Percentiles rank a stretch among this genome's conserved stretches.
Conservation (phyloP, 2,113 vertebrate genomes). For the Apodemus speciosus region DNA sequence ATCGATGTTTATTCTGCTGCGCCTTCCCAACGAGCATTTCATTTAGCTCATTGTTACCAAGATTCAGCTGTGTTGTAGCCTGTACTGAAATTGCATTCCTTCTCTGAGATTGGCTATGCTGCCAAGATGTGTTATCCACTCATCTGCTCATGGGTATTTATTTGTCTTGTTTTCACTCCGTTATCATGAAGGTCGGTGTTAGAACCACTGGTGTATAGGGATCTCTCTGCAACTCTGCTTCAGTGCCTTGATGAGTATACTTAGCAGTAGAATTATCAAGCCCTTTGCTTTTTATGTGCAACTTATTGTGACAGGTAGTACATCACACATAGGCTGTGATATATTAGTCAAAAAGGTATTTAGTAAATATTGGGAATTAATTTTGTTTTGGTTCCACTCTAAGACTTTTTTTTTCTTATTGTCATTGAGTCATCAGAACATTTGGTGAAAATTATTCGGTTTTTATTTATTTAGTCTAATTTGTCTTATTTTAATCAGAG, state of each 20-base stretch:
- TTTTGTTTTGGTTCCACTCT: slow-evolving; percentile 22
- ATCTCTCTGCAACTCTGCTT: neutral
- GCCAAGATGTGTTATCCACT: neutral
- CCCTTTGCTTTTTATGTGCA: slow-evolving; percentile 20
- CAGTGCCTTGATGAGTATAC: neutral
- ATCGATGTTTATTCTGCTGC: neutral
- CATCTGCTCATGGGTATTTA: neutral
- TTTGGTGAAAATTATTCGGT: neutral
- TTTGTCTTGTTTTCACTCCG: neutral
- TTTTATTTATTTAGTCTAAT: neutral
- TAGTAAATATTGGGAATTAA: slow-evolving; percentile 42
- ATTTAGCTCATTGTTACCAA: neutral
- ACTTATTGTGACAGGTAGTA: slow-evolving; percentile 38
- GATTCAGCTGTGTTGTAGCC: neutral
- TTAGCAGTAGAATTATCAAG: slow-evolving; percentile 31
- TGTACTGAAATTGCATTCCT: neutral
- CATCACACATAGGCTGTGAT: neutral
- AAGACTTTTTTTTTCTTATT: neutral
- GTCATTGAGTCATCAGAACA: neutral
- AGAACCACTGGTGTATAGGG: neutral
- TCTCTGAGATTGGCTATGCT: neutral
- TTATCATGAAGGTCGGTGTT: neutral
- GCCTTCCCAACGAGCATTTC: neutral
- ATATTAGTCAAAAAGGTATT: slow-evolving; percentile 19
- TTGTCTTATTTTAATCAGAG: neutral